These are phyloP conservation scores for Spilogale gracilis DNA, from an alignment of 2,113 vertebrate species.

Conservation along the genomic window DNA sequence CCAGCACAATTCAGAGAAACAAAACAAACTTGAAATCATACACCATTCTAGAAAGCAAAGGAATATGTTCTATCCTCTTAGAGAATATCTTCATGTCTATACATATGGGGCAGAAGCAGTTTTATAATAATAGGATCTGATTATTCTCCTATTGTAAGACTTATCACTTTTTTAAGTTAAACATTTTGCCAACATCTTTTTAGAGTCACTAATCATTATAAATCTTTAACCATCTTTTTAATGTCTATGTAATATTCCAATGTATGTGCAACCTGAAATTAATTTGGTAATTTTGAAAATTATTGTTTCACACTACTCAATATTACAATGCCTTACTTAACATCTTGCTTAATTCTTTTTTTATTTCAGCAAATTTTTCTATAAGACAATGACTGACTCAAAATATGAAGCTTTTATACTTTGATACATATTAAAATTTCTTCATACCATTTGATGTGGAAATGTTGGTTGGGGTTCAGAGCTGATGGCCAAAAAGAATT, in stretches of 20 bases:
- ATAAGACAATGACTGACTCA: not conserved
- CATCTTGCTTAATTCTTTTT: not conserved
- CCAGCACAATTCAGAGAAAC: not conserved
- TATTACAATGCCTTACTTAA: not conserved
- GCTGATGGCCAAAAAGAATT: not conserved
- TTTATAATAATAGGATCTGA: not conserved
- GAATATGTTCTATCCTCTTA: not conserved
- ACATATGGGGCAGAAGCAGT: not conserved
- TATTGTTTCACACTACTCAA: not conserved
- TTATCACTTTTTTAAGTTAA: not conserved
- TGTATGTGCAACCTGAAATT: not conserved
- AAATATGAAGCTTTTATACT: not conserved
- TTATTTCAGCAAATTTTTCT: not conserved
- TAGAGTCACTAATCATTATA: not conserved
- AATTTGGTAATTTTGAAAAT: not conserved
- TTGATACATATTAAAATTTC: not conserved
- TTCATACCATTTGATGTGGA: not conserved
- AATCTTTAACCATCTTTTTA: not conserved
- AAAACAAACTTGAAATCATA: not conserved
- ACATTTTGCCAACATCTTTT: not conserved
- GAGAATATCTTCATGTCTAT: not conserved
- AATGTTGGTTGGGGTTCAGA: not conserved
- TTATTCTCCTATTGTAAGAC: not conserved
- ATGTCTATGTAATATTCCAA: not conserved
- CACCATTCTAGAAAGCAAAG: not conserved